Evolutionary conservation across 2,888 invertebrate genomes (phyloP).

Genomic region (Drosophila putrida): DNA sequence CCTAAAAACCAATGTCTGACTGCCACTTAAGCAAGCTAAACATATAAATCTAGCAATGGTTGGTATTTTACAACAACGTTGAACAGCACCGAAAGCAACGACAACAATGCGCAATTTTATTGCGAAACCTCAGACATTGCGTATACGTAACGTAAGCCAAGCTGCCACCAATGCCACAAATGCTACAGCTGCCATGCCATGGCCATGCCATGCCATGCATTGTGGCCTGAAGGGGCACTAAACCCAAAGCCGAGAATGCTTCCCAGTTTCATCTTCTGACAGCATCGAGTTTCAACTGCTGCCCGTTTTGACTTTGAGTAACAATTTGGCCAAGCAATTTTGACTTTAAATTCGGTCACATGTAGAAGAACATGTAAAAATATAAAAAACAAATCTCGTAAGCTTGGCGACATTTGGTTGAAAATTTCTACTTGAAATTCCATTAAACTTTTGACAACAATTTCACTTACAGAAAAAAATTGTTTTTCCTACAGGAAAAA

Average conservation of each 20-base stretch:
- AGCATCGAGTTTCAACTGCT: slow-evolving; percentile 31
- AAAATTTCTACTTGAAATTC: slow-evolving; percentile 8
- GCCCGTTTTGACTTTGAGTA: slow-evolving; percentile 51
- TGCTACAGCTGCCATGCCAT: slow-evolving; percentile 54
- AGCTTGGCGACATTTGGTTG: slow-evolving; percentile 30
- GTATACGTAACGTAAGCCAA: slow-evolving; percentile 74
- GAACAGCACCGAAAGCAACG: slow-evolving; percentile 34
- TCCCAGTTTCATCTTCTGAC: slow-evolving; percentile 34
- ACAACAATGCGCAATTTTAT: slow-evolving; percentile 76
- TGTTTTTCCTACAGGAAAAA: neutral
- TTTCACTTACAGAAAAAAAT: slow-evolving; percentile 22
- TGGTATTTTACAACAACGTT: slow-evolving; percentile 62
- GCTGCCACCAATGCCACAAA: slow-evolving; percentile 55
- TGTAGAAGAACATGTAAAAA: slow-evolving; percentile 12
- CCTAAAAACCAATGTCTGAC: slow-evolving; percentile 78
- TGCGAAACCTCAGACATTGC: slow-evolving; percentile 77
- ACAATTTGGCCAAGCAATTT: slow-evolving; percentile 58
- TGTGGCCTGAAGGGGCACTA: slow-evolving; percentile 45
- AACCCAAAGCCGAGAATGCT: slow-evolving; percentile 33
- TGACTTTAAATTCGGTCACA: slow-evolving; percentile 59
- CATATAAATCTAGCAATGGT: slow-evolving; percentile 77
- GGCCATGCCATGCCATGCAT: slow-evolving; percentile 54
- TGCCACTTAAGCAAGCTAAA: slow-evolving; percentile 77
- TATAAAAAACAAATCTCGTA: neutral
- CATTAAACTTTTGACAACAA: slow-evolving; percentile 19